Conservation (phyloP, 2,113 vertebrate genomes). For the Siphamia tubifer region DNA sequence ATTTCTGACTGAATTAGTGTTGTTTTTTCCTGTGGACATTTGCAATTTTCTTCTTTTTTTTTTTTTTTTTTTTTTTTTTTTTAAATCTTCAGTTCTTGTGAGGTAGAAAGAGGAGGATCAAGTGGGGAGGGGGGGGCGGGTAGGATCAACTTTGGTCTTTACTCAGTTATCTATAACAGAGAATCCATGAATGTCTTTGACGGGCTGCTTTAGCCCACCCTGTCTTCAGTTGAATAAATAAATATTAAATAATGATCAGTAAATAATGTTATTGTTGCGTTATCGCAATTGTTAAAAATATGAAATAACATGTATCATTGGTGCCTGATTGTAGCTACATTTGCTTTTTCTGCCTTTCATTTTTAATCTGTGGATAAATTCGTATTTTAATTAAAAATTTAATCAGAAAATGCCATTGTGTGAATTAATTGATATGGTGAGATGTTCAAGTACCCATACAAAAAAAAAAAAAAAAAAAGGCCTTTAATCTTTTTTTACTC, state of each 20-base stretch:
- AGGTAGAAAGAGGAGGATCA: conserved; percentile 44
- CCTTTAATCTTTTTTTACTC: no score
- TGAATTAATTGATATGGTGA: conserved; percentile 7
- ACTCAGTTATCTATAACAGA: conserved; percentile 69
- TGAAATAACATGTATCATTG: conserved; percentile 79
- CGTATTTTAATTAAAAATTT: conserved; percentile 83
- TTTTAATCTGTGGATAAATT: conserved; percentile 85
- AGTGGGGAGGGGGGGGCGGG: not conserved
- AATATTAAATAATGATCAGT: conserved; percentile 75
- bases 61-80: no score
- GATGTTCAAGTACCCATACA: not conserved
- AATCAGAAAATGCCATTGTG: conserved; percentile 62
- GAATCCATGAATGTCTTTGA: conserved; percentile 74
- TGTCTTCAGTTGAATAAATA: conserved; percentile 72
- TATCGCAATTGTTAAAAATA: conserved; percentile 81
- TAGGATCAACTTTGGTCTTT: conserved; percentile 60
- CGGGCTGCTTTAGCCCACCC: conserved; percentile 51
- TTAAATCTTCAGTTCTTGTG: conserved; percentile 53
- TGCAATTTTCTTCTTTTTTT: no score
- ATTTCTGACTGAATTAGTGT: conserved; percentile 71
- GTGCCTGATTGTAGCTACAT: conserved; percentile 85
- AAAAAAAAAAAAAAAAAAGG: not conserved
- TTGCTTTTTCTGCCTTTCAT: conserved; percentile 82
- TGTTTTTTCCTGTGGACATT: conserved; percentile 68
- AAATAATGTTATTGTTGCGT: conserved; percentile 84